These are phyloP conservation scores for Brachyistius frenatus DNA, from an alignment of 2,113 vertebrate species.

Conservation along the genomic window DNA sequence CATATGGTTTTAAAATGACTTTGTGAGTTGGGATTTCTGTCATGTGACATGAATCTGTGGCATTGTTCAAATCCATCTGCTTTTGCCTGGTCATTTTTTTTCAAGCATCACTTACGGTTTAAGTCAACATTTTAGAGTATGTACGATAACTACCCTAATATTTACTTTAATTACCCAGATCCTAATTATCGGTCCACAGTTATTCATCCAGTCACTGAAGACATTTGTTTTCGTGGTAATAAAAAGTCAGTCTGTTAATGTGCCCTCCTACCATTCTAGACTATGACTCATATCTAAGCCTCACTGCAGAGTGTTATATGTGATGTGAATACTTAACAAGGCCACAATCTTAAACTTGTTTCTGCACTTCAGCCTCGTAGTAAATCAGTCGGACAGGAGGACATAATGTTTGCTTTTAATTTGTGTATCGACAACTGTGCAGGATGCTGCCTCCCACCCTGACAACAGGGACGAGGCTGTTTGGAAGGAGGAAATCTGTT, in stretches of 20 bases:
- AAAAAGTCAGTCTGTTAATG: slow-evolving; percentile 80
- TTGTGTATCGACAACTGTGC: slow-evolving; percentile 6
- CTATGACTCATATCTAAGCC: slow-evolving; percentile 84
- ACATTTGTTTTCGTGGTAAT: slow-evolving; percentile 79
- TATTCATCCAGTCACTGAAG: slow-evolving; percentile 52
- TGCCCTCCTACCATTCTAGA: slow-evolving; percentile 82
- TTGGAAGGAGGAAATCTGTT: neutral
- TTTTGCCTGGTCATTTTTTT: too few relatives aligned
- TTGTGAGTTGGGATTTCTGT: neutral
- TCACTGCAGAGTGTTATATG: slow-evolving; percentile 82
- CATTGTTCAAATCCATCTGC: neutral
- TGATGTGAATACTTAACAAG: slow-evolving; percentile 84
- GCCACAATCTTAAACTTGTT: slow-evolving; percentile 74
- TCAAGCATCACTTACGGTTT: neutral
- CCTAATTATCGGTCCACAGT: slow-evolving; percentile 58
- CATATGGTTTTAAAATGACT: neutral
- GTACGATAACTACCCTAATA: slow-evolving; percentile 14
- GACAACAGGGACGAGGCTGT: neutral
- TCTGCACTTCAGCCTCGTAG: slow-evolving; percentile 62
- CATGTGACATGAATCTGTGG: slow-evolving; percentile 2
- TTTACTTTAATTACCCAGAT: slow-evolving; percentile 53
- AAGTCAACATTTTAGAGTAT: slow-evolving; percentile 7
- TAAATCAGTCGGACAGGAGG: slow-evolving; percentile 29
- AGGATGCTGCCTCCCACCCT: neutral
- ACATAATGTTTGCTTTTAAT: slow-evolving; percentile 35